Evolutionary conservation across 2,797 vertebrate species (phyloP), one percentile per base, ranked within the genome.

Genomic region (Enteromius treurensis): DNA sequence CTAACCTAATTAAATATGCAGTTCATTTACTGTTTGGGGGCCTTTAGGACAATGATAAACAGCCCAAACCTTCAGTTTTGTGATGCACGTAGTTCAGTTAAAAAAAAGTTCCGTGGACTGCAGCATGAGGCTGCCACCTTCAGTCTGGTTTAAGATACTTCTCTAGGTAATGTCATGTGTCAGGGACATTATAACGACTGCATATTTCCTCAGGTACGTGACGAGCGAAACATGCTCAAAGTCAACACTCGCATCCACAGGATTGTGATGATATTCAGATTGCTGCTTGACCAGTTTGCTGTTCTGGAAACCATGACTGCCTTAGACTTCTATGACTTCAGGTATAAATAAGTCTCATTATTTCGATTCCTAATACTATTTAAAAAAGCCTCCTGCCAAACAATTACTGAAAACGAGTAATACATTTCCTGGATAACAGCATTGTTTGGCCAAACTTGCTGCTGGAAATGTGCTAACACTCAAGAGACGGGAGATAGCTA

Each of bases 261-360:
- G 78, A 96, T 98, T 32, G 94, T 96, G 1, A 96, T 96, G 90
- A 98, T 99, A 86, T 93, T 99, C 71, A 95, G 93, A 69, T 91
- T 99, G 78, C 83, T 99, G 77, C 95, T 97, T 7, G 97, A 99
- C 77, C 98, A 99, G 90, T 98, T 99, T 88, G 90, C 95, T 0
- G 93, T 99, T 85, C 87, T 99, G 90, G 98, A 99, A 91, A 99
- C 98, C 5, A 99, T 99, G 98, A 98, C 97, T 2, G 93, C 97
- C 1, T 86, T 99, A 92, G 97, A 99, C 90, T 99, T 99, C 88
- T 99, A 96, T 85, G 97, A 99, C 88, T 99, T 99, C 88, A 96
- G 98, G 98, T 98, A 85, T 42, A 55, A 51, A n/a, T n/a, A 29
- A 14, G 32, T 76, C 6, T 74, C 21, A 77, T 17, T 60, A 53